Evolutionary conservation across 2,797 vertebrate species (phyloP).

Genomic region (Mycteria americana): DNA sequence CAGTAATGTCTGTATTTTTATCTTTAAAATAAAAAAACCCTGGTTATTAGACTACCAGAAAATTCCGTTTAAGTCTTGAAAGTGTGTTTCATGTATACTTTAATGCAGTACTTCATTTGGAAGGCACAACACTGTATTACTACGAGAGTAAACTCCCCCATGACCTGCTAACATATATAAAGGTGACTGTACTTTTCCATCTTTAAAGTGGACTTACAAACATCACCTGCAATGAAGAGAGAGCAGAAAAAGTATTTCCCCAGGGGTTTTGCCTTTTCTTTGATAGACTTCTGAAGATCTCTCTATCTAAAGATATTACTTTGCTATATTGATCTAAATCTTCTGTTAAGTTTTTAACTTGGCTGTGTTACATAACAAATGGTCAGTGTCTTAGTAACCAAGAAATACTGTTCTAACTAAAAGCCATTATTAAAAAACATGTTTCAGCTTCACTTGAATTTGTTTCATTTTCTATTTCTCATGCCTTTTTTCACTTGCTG

Average conservation of each 20-base stretch:
- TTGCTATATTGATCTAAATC: not conserved
- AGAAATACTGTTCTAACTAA: not conserved
- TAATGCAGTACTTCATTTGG: not conserved
- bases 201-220: not conserved
- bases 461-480: not conserved
- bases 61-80: not conserved
- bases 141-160: not conserved
- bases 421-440: not conserved
- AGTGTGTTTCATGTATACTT: not conserved
- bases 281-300: not conserved
- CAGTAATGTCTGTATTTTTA: slow-evolving; percentile 80
- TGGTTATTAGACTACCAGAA: not conserved
- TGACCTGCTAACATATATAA: not conserved
- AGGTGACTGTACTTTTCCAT: not conserved
- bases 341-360: not conserved
- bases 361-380: not conserved
- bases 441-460: not conserved
- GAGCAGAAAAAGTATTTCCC: not conserved
- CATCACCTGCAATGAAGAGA: not conserved
- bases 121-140: not conserved
- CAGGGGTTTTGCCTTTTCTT: not conserved
- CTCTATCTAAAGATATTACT: not conserved
- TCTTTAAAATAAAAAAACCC: slow-evolving; percentile 68
- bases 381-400: not conserved
- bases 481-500: not conserved